phyloP scores from a whole-genome alignment of 2,797 vertebrate species.

The Anas acuta region DNA sequence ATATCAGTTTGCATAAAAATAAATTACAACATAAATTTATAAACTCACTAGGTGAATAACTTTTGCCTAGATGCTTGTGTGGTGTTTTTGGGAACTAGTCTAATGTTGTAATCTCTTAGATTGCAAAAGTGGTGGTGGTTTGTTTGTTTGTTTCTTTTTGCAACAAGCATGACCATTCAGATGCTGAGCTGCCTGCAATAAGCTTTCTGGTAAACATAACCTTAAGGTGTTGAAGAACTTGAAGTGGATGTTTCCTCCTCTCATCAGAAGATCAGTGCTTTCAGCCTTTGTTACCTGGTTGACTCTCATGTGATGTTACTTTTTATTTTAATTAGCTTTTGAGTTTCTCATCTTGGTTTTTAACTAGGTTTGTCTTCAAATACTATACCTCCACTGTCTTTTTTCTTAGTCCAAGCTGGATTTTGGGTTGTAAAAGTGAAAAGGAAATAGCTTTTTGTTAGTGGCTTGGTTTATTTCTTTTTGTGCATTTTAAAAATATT shows the following conservation, averaged over 20 bases:
- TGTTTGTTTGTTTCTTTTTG: neutral
- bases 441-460: neutral
- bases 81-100: neutral
- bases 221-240: neutral
- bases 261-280: neutral
- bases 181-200: neutral
- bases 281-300: neutral
- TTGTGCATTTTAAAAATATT: neutral
- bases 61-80: neutral
- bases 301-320: neutral
- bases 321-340: constrained; percentile 12
- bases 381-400: neutral
- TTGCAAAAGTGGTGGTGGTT: neutral
- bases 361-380: neutral
- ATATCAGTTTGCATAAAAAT: neutral
- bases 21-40: neutral
- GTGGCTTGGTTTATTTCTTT: neutral
- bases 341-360: neutral
- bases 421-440: neutral
- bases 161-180: neutral
- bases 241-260: neutral
- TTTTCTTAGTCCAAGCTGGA: neutral
- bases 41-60: neutral
- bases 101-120: neutral
- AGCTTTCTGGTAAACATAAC: neutral